These are phyloP conservation scores for Belonocnema kinseyi DNA, from an alignment of 1,140 invertebrate genomes.

Conservation along the genomic window DNA sequence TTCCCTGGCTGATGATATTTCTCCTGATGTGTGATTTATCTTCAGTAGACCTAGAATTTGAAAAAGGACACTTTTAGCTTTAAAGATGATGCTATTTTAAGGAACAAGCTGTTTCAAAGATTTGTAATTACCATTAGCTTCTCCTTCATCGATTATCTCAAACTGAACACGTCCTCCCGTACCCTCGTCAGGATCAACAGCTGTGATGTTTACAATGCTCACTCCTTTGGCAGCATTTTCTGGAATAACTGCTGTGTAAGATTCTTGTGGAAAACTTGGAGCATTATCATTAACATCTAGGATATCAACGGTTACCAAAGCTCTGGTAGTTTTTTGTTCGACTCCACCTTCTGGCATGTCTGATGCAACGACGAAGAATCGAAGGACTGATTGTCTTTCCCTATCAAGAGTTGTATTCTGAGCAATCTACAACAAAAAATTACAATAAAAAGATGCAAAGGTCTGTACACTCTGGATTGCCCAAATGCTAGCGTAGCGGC, in stretches of 20 bases:
- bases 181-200: conserved; percentile 86
- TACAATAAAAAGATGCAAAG: neutral
- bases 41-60: conserved; percentile 71
- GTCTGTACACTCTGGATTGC: too few relatives aligned
- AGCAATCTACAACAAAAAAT: conserved; percentile 75
- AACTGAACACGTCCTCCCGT: conserved; percentile 81
- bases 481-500: too few relatives aligned
- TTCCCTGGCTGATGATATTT: conserved; percentile 79
- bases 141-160: conserved; percentile 84
- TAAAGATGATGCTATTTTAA: too few relatives aligned
- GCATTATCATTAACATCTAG: conserved; percentile 90
- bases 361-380: conserved; percentile 83
- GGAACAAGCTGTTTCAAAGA: neutral
- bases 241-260: conserved; percentile 79
- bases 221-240: conserved; percentile 84
- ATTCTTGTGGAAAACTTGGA: conserved; percentile 76
- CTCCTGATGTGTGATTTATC: conserved; percentile 82
- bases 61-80: conserved; percentile 32
- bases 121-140: conserved; percentile 78
- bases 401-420: conserved; percentile 83
- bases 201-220: conserved; percentile 84
- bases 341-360: conserved; percentile 83
- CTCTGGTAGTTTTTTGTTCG: conserved; percentile 79
- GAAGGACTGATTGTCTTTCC: conserved; percentile 82
- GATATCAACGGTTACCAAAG: conserved; percentile 82